Conservation (phyloP, 2,797 vertebrate species). For the Phylloscopus collybita region DNA sequence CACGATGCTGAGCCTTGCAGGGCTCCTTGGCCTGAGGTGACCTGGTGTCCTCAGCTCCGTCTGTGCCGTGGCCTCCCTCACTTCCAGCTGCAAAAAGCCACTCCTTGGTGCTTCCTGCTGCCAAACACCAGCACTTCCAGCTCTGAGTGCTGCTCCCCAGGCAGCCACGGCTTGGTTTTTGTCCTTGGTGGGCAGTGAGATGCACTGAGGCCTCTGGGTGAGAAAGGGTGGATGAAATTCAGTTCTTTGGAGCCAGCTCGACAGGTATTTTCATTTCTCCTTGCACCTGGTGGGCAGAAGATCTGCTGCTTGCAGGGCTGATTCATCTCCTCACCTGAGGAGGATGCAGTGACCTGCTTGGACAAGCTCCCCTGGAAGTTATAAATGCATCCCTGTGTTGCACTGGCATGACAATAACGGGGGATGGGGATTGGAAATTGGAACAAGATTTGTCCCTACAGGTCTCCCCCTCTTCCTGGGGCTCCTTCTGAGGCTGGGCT, state of each 20-base stretch:
- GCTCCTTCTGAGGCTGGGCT: background rate
- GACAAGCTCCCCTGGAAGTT: constrained; percentile 44
- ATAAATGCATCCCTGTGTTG: constrained; percentile 12
- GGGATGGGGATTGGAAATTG: background rate
- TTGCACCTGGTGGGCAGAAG: constrained; percentile 42
- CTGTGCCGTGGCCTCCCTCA: background rate
- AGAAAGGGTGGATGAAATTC: background rate
- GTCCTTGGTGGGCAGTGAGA: background rate
- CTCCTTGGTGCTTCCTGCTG: background rate
- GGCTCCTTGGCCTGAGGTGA: background rate
- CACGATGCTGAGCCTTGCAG: background rate
- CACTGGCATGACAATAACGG: background rate
- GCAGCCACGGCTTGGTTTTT: background rate
- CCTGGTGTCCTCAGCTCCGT: background rate
- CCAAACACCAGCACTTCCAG: background rate
- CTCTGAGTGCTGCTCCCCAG: background rate
- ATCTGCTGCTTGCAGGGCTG: constrained; percentile 26
- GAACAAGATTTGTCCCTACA: constrained; percentile 39
- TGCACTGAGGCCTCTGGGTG: background rate
- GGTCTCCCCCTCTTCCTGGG: background rate
- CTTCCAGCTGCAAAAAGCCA: background rate
- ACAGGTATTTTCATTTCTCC: background rate
- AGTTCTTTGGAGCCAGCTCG: background rate
- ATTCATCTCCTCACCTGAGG: constrained; percentile 35
- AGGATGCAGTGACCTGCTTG: constrained; percentile 54